Evolutionary conservation across 2,888 invertebrate genomes (phyloP).

Genomic region (Geophilus truncorum): DNA sequence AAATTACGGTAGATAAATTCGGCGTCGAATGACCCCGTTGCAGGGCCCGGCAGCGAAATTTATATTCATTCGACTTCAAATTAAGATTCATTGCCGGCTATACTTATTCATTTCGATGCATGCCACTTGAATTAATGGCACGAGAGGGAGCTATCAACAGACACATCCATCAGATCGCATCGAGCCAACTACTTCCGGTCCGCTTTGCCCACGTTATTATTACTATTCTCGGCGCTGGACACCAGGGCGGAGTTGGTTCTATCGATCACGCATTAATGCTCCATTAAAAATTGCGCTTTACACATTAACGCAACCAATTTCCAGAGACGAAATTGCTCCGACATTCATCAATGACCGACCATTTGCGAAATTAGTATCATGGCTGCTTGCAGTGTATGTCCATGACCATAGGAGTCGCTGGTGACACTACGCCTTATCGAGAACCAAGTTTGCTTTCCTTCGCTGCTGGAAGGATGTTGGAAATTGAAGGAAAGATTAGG

Average conservation of each 20-base stretch:
- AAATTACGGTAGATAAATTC: neutral
- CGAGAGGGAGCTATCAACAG: neutral
- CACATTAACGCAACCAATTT: neutral
- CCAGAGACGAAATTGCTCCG: neutral
- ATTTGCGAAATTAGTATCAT: neutral
- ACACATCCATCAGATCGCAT: neutral
- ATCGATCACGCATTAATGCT: neutral
- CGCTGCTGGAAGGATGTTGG: too few relatives aligned
- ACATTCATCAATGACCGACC: neutral
- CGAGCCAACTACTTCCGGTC: neutral
- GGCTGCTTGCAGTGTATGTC: too few relatives aligned
- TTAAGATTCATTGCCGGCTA: neutral
- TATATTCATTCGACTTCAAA: neutral
- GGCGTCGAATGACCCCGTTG: neutral
- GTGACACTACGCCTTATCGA: too few relatives aligned
- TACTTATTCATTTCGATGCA: neutral
- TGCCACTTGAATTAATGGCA: neutral
- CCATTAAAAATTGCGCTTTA: neutral
- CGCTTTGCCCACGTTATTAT: neutral
- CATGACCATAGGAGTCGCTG: too few relatives aligned
- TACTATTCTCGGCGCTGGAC: neutral
- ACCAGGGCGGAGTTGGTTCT: neutral
- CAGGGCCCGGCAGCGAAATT: neutral
- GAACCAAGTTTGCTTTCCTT: too few relatives aligned
- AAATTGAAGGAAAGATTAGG: too few relatives aligned